These are phyloP conservation scores for Psilopogon haemacephalus DNA, from an alignment of 2,113 vertebrate genomes.

Conservation along the genomic window DNA sequence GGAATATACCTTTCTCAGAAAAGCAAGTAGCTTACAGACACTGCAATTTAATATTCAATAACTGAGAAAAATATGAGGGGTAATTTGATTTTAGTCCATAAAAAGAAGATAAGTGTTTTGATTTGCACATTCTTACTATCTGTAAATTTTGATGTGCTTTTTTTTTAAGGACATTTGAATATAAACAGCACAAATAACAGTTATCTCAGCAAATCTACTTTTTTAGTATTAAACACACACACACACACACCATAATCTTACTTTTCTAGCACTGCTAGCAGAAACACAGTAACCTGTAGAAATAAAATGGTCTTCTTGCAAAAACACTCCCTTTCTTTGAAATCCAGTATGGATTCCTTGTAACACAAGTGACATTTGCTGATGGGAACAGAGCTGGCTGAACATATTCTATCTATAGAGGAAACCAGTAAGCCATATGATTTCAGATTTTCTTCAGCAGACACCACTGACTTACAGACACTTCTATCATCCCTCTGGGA, in stretches of 20 bases:
- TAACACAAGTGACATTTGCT: not conserved
- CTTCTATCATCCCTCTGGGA: not conserved
- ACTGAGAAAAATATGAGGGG: constrained; percentile 70
- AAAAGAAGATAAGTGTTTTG: constrained; percentile 72
- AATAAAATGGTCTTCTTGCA: not conserved
- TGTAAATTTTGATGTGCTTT: constrained; percentile 60
- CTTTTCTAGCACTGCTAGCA: constrained; percentile 24
- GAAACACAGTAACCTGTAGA: not conserved
- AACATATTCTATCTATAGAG: not conserved
- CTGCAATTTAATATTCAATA: constrained; percentile 69
- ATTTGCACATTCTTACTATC: constrained; percentile 64
- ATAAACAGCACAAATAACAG: constrained; percentile 74
- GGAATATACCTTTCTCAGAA: constrained; percentile 58
- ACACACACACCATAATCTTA: not conserved
- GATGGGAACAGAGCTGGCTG: not conserved
- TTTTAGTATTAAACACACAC: constrained; percentile 1
- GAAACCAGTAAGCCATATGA: not conserved
- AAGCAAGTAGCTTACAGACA: constrained; percentile 51
- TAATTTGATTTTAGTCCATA: constrained; percentile 74
- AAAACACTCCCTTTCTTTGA: not conserved
- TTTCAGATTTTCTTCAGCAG: not conserved
- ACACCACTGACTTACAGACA: not conserved
- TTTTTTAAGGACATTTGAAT: constrained; percentile 73
- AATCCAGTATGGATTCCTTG: not conserved
- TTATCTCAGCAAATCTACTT: constrained; percentile 74